Conservation (phyloP, 2,888 invertebrate genomes). For the Trissoscelio sp. region DNA sequence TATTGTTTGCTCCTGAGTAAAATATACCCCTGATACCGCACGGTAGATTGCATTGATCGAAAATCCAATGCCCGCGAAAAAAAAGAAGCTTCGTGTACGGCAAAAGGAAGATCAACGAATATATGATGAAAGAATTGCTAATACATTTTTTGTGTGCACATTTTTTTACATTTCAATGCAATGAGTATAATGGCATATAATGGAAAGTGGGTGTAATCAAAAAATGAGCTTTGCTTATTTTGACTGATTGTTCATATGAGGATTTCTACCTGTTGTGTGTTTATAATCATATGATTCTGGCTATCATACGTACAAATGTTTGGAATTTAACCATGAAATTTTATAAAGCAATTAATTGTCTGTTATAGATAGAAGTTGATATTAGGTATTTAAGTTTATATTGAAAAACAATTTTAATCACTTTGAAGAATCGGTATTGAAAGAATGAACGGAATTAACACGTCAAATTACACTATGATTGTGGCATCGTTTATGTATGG, state of each 20-base stretch:
- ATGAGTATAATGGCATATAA: background rate
- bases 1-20: conserved; percentile 75
- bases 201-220: conserved; percentile 24
- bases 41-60: conserved; percentile 76
- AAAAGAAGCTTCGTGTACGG: conserved; percentile 8
- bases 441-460: conserved; percentile 31
- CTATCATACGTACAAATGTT: too few species aligned
- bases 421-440: background rate
- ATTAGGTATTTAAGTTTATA: too few species aligned
- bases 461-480: conserved; percentile 40
- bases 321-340: too few species aligned
- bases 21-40: conserved; percentile 75
- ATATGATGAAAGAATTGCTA: conserved; percentile 23
- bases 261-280: background rate
- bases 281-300: too few species aligned
- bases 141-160: conserved; percentile 12
- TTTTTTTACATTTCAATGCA: conserved; percentile 20
- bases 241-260: background rate
- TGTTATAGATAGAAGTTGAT: too few species aligned
- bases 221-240: conserved; percentile 17
- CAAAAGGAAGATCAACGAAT: conserved; percentile 27
- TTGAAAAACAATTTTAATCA: too few species aligned
- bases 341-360: too few species aligned
- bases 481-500: conserved; percentile 37
- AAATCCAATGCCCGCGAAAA: conserved; percentile 43